A percentile compares a stretch with the other conserved stretches of the same genome.
phyloP scores from a whole-genome alignment of 2,797 vertebrate genomes.

The Catamblyrhynchus diadema region DNA sequence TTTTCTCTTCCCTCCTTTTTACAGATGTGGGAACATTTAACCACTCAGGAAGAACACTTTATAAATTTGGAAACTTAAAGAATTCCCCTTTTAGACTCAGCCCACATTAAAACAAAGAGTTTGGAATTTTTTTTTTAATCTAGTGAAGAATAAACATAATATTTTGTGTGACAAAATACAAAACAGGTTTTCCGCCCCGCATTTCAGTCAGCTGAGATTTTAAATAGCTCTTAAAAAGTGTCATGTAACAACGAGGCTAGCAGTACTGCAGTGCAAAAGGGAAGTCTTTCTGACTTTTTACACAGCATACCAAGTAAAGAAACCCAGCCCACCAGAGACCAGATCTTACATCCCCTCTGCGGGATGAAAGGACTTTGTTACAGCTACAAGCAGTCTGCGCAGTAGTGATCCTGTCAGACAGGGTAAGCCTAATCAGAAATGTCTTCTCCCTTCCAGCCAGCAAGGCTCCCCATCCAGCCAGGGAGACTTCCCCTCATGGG shows the following conservation, averaged over 20 bases:
- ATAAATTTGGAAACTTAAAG: conserved; percentile 63
- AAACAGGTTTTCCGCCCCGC: background rate
- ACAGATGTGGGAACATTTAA: conserved; percentile 65
- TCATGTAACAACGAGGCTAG: background rate
- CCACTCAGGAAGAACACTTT: conserved; percentile 65
- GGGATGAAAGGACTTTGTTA: background rate
- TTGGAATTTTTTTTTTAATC: background rate
- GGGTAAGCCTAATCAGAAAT: background rate
- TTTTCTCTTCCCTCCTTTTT: conserved; percentile 51
- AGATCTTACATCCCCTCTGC: background rate
- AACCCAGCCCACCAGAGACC: background rate
- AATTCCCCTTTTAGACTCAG: conserved; percentile 47
- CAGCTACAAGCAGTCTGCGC: background rate
- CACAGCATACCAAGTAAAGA: background rate
- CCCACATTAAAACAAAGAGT: conserved; percentile 50
- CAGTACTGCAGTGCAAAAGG: background rate
- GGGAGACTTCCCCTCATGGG: background rate
- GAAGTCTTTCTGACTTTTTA: background rate
- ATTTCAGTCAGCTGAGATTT: background rate
- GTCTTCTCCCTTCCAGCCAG: background rate
- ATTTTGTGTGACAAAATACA: background rate
- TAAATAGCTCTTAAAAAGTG: conserved; percentile 4
- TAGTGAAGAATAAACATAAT: conserved; percentile 27
- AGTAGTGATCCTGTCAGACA: background rate
- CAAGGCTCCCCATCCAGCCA: background rate